These are phyloP conservation scores for Cheilosia pagana DNA, from an alignment of 2,888 invertebrate genomes.

Conservation along the genomic window DNA sequence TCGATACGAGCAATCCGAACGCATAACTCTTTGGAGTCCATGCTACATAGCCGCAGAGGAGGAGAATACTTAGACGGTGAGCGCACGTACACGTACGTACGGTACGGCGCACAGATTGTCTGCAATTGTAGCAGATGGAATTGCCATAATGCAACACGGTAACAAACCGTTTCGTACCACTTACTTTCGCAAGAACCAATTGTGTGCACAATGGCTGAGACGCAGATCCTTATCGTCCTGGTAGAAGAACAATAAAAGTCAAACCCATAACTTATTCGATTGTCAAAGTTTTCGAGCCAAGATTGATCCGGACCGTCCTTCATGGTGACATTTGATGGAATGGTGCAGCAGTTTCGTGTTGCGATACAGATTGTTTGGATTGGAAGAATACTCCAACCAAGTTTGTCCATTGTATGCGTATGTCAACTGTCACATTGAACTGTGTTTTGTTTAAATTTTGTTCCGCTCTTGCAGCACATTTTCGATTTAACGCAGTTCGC, in stretches of 20 bases:
- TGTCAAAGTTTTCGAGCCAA: slow-evolving; percentile 74
- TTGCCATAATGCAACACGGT: slow-evolving; percentile 37
- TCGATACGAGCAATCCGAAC: slow-evolving; percentile 67
- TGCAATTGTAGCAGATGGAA: slow-evolving; percentile 57
- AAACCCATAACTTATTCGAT: slow-evolving; percentile 77
- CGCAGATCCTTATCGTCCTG: slow-evolving; percentile 72
- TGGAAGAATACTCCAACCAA: slow-evolving; percentile 42
- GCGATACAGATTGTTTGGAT: slow-evolving; percentile 60
- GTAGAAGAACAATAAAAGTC: slow-evolving; percentile 77
- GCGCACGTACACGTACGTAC: background rate
- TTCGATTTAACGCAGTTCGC: background rate
- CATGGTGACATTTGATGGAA: slow-evolving; percentile 72
- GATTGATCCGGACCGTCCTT: slow-evolving; percentile 76
- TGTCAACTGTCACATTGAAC: no score
- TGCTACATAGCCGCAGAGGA: slow-evolving; percentile 7
- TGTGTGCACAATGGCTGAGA: slow-evolving; percentile 46
- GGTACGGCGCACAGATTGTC: slow-evolving; percentile 17
- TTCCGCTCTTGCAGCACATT: slow-evolving; percentile 38
- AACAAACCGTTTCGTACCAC: slow-evolving; percentile 54
- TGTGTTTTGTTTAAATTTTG: background rate
- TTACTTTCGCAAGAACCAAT: slow-evolving; percentile 61
- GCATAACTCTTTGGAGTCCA: slow-evolving; percentile 57
- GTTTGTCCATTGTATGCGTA: background rate
- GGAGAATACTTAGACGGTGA: slow-evolving; percentile 27
- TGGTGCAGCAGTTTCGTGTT: slow-evolving; percentile 69